phyloP scores from a whole-genome alignment of 2,888 invertebrate species.

The Ctenicera cuprea region DNA sequence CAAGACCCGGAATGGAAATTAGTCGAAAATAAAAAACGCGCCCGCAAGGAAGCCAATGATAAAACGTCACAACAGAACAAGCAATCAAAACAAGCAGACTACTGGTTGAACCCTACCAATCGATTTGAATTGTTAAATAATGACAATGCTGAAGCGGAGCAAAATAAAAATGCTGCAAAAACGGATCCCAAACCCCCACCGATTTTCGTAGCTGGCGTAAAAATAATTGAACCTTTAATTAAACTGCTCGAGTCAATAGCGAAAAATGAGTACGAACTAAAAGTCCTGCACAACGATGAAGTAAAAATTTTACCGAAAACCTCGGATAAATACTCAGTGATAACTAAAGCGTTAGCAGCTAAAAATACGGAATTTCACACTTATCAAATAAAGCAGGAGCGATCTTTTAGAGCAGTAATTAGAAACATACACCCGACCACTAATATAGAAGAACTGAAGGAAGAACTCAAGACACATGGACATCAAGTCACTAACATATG shows the following conservation, averaged over 20 bases:
- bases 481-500: conserved; percentile 21
- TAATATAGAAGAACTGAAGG: conserved; percentile 12
- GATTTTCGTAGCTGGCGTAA: conserved; percentile 7
- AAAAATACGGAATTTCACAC: conserved; percentile 26
- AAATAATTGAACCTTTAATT: conserved; percentile 5
- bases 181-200: conserved; percentile 19
- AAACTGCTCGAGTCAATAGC: conserved; percentile 2
- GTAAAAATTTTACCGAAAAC: conserved; percentile 23
- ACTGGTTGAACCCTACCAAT: conserved; percentile 15
- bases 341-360: conserved; percentile 16
- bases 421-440: conserved; percentile 18
- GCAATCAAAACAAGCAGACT: conserved; percentile 15
- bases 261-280: conserved; percentile 15
- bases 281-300: conserved; percentile 16
- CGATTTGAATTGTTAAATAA: conserved; percentile 8
- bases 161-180: background rate
- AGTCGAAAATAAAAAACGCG: conserved; percentile 4
- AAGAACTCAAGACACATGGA: conserved; percentile 7
- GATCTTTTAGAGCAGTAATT: conserved; percentile 16
- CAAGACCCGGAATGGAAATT: conserved; percentile 12
- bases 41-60: conserved; percentile 4
- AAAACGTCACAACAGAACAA: background rate
- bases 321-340: conserved; percentile 17
- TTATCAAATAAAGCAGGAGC: conserved; percentile 23
- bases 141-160: background rate